A percentile compares a stretch with the other conserved stretches of the same genome.
phyloP scores from a whole-genome alignment of 2,888 invertebrate species.

The Torymus texanus region DNA sequence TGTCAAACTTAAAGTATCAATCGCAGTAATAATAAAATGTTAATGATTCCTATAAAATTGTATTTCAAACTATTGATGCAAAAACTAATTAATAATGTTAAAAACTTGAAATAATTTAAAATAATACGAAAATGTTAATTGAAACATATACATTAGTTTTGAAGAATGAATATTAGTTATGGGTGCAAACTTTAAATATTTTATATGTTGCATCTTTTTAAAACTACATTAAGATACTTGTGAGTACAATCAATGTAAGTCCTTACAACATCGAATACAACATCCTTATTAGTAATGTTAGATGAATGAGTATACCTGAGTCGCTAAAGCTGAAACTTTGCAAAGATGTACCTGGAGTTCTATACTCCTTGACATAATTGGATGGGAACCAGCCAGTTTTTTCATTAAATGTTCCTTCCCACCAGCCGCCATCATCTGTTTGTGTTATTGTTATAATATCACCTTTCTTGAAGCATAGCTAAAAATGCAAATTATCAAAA shows the following conservation, averaged over 20 bases:
- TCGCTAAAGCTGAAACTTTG: constrained; percentile 55
- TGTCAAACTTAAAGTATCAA: no score
- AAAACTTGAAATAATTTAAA: no score
- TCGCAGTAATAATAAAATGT: no score
- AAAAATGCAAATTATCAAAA: constrained; percentile 47
- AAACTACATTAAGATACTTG: no score
- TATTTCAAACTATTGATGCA: no score
- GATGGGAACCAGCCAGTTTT: constrained; percentile 99
- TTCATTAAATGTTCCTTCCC: constrained; percentile 97
- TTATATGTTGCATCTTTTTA: no score
- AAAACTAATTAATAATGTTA: no score
- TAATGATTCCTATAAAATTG: no score
- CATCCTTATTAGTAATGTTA: constrained; percentile 49
- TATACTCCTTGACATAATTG: constrained; percentile 95
- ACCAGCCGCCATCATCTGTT: constrained; percentile 98
- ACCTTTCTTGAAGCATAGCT: constrained; percentile 95
- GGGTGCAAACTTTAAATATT: no score
- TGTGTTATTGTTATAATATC: constrained; percentile 98
- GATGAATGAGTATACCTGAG: constrained; percentile 64
- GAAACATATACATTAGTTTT: no score
- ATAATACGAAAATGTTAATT: no score
- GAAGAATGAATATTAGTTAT: no score
- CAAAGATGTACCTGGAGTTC: constrained; percentile 77
- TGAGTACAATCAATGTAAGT: background rate
- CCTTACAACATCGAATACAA: constrained; percentile 35